These are phyloP conservation scores for Triplophysa yarkandensis DNA, from an alignment of 2,797 vertebrate genomes.

Conservation along the genomic window DNA sequence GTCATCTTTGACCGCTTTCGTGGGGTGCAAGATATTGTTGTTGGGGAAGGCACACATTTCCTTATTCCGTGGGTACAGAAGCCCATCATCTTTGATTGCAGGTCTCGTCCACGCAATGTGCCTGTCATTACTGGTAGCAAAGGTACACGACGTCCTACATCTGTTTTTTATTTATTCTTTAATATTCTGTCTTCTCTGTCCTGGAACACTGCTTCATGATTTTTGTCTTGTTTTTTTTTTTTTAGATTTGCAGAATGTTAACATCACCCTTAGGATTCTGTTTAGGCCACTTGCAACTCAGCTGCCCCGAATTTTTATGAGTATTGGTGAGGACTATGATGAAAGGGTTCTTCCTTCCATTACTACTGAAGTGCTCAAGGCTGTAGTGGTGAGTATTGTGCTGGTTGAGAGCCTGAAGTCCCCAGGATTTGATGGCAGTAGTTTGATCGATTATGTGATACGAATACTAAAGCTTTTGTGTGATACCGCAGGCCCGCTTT, in stretches of 20 bases:
- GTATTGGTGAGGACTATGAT: conserved; percentile 96
- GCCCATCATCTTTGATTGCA: conserved; percentile 94
- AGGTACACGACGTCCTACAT: conserved; percentile 73
- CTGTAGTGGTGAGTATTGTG: conserved; percentile 88
- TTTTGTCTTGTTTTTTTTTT: conserved; percentile 1
- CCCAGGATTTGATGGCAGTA: not conserved
- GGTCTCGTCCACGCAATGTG: conserved; percentile 92
- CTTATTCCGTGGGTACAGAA: conserved; percentile 98
- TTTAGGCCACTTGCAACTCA: conserved; percentile 87
- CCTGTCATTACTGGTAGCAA: conserved; percentile 98
- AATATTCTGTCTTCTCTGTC: not conserved
- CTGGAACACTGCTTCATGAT: not conserved
- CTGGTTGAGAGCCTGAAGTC: not conserved
- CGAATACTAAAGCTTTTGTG: not conserved
- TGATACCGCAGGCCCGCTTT: conserved; percentile 84
- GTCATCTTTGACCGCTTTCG: conserved; percentile 95
- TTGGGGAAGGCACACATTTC: conserved; percentile 94
- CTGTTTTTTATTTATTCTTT: not conserved
- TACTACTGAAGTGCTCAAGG: conserved; percentile 96
- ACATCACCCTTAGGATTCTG: conserved; percentile 95
- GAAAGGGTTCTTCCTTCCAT: conserved; percentile 95
- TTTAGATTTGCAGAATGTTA: conserved; percentile 96
- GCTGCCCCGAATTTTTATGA: conserved; percentile 92
- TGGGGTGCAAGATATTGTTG: conserved; percentile 87
- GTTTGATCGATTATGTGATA: not conserved